Base-by-base conservation (phyloP, 2,113 vertebrate species). In the Oncorhynchus mykiss region DNA sequence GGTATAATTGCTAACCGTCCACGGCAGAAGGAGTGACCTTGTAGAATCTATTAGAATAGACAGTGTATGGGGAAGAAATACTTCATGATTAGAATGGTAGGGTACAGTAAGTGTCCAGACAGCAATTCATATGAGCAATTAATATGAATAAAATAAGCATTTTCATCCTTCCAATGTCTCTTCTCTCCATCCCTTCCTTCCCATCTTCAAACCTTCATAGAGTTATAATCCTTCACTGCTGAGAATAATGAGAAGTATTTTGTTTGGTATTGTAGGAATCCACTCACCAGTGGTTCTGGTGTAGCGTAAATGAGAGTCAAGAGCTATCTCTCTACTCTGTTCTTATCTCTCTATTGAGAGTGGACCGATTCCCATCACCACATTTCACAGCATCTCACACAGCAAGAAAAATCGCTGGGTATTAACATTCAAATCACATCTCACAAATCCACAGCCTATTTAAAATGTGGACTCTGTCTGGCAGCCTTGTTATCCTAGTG, bases 241-340 rank as follows among this genome's bases (percentile, higher is more conserved):
- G 4, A 6, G 13, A 86, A 87, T 78, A 90, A 84, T 82, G 76
- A 79, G 71, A 79, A 82, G 87, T 90, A 71, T 70, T 80, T 72
- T 11, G 88, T 82, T 82, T 89, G 88, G 83, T 88, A 75, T 81
- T 74, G 65, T 83, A 80, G 82, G 88, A 90, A 92, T 92, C 89
- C 87, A 85, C 75, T 79, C 77, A 77, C 82, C 72, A 83, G 87
- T 13, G 75, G 74, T 67, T 67, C 77, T 72, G 76, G 79, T 85
- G 39, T 45, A 11, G 39, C 0, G 39, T 84, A 89, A 90, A 91
- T 89, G 82, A 85, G 73, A 74, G 69, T 83, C 49, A 82, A 81
- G 2, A 48, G 73, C 81, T 78, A 89, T 89, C 86, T 73, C 77
- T 12, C 77, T 12, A 69, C 76, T 84, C 82, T 84, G 78, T 84